phyloP scores from a whole-genome alignment of 1,140 invertebrate species.

The Calosoma granatense region DNA sequence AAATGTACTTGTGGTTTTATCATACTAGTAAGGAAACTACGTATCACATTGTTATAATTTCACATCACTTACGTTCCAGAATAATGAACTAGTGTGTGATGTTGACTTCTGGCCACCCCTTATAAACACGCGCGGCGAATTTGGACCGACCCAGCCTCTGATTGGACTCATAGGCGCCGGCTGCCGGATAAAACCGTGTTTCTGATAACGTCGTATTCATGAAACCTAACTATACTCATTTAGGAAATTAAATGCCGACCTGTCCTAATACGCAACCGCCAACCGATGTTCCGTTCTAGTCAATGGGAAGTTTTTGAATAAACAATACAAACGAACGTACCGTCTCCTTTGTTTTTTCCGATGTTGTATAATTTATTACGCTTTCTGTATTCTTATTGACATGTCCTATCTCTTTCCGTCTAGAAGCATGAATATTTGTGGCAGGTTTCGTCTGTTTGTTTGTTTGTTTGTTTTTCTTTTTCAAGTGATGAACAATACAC shows the following conservation, averaged over 20 bases:
- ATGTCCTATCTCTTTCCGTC: not conserved
- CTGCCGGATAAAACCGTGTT: not conserved
- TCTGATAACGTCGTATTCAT: not conserved
- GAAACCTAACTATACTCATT: not conserved
- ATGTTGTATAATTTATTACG: not conserved
- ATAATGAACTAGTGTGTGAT: too few relatives aligned
- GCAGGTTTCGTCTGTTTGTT: too few relatives aligned
- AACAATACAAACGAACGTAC: not conserved
- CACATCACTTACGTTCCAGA: too few relatives aligned
- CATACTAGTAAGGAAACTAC: too few relatives aligned
- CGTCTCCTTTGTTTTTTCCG: not conserved
- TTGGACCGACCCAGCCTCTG: too few relatives aligned
- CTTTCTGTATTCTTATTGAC: not conserved
- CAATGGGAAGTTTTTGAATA: not conserved
- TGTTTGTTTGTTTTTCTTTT: not conserved
- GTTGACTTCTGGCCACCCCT: too few relatives aligned
- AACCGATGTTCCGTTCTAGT: not conserved
- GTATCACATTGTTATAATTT: too few relatives aligned
- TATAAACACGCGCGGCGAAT: too few relatives aligned
- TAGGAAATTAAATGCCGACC: not conserved
- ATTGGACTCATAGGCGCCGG: not conserved
- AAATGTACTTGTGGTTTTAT: too few relatives aligned
- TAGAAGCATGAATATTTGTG: not conserved
- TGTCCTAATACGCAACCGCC: not conserved
- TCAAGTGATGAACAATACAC: not conserved